A percentile compares a stretch with the other conserved stretches of the same genome.
Conservation (phyloP, 2,113 vertebrate genomes). For the Brienomyrus brachyistius region DNA sequence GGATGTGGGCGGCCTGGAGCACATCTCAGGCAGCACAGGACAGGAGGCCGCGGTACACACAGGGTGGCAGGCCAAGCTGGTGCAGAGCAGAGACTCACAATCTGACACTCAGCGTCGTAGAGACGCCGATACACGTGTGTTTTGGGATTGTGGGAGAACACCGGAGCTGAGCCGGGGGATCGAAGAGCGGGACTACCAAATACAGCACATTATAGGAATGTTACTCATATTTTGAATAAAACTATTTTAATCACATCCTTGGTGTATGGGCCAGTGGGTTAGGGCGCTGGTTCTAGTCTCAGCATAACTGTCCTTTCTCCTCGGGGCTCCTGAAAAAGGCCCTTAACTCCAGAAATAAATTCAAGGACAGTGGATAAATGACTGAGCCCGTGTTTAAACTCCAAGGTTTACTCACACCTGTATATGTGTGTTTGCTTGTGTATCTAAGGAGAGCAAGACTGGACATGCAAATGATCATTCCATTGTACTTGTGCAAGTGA, state of each 20-base stretch:
- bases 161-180: not conserved
- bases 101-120: not conserved
- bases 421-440: not conserved
- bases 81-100: not conserved
- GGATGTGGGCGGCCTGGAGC: not conserved
- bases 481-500: not conserved
- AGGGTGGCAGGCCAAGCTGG: not conserved
- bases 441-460: not conserved
- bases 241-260: not conserved
- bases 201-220: not conserved
- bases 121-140: not conserved
- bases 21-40: not conserved
- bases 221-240: not conserved
- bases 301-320: not conserved
- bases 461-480: not conserved
- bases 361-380: not conserved
- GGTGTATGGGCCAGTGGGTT: not conserved
- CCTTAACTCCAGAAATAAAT: not conserved
- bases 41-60: not conserved
- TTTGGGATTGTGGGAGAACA: not conserved
- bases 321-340: not conserved
- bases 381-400: not conserved
- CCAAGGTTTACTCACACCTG: not conserved
- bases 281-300: not conserved
- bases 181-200: not conserved